A percentile compares a stretch with the other conserved stretches of the same genome.
phyloP scores from a whole-genome alignment of 2,113 vertebrate species.

The western clawed frog (Xenopus tropicalis) region DNA sequence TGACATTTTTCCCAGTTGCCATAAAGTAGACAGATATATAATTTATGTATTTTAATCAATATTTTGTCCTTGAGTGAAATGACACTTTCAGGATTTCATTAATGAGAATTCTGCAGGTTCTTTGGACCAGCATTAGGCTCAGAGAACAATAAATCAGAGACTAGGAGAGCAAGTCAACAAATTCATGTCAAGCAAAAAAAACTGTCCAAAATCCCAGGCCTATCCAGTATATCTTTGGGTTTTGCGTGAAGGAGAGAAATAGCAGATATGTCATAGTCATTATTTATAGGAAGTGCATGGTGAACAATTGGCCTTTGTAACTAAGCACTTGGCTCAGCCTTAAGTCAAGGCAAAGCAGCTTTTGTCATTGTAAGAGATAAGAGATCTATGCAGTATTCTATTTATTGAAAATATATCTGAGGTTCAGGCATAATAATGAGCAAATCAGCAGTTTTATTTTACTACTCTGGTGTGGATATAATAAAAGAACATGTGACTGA shows the following conservation, averaged over 20 bases:
- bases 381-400: no score
- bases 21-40: conserved; percentile 41
- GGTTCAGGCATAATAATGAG: no score
- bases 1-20: conserved; percentile 46
- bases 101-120: conserved; percentile 47
- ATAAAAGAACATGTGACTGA: no score
- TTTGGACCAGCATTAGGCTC: conserved; percentile 52
- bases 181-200: conserved; percentile 27
- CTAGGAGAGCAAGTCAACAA: conserved; percentile 48
- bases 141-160: conserved; percentile 51
- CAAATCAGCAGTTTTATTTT: no score
- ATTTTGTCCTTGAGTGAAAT: conserved; percentile 56
- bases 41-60: conserved; percentile 50
- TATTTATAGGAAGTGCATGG: conserved; percentile 5
- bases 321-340: not conserved
- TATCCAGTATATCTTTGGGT: conserved; percentile 10
- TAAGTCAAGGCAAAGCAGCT: not conserved
- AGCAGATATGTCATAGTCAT: conserved; percentile 9
- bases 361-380: no score
- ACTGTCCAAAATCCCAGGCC: conserved; percentile 2
- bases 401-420: no score
- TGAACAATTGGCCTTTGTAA: not conserved
- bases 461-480: no score
- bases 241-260: conserved; percentile 3
- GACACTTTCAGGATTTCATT: conserved; percentile 58